phyloP scores from a whole-genome alignment of 2,888 invertebrate genomes.

The Axea sp. region DNA sequence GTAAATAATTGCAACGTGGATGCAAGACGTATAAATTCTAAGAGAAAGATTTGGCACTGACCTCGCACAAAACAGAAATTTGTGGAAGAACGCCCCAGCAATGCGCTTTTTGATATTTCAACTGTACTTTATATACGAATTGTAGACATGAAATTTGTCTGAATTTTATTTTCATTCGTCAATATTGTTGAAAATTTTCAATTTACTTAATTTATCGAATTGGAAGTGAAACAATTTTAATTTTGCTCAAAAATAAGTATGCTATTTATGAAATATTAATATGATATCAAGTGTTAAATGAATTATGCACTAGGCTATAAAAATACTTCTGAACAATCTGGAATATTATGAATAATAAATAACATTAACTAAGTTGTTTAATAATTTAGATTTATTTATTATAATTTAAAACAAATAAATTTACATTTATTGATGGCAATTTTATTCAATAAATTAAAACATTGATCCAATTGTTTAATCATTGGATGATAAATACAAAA shows the following conservation, averaged over 20 bases:
- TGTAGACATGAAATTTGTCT: conserved; percentile 6
- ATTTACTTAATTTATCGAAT: conserved; percentile 11
- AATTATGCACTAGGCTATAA: too few relatives aligned
- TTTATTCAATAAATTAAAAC: conserved; percentile 34
- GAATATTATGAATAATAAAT: too few relatives aligned
- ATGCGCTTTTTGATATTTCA: conserved; percentile 42
- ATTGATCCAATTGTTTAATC: conserved; percentile 31
- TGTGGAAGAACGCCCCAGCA: conserved; percentile 13
- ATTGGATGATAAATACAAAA: conserved; percentile 12
- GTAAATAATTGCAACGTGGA: conserved; percentile 15
- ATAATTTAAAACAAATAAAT: too few relatives aligned
- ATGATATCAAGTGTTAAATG: too few relatives aligned
- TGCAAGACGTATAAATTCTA: conserved; percentile 12
- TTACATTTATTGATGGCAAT: too few relatives aligned
- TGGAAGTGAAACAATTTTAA: conserved; percentile 13
- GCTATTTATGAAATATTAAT: conserved; percentile 6
- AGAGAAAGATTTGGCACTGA: conserved; percentile 23
- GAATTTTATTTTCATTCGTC: conserved; percentile 37
- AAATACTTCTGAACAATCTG: too few relatives aligned
- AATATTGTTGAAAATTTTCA: conserved; percentile 17
- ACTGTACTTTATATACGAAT: conserved; percentile 30
- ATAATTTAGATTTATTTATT: too few relatives aligned
- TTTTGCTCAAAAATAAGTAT: conserved; percentile 6
- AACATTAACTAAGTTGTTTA: too few relatives aligned
- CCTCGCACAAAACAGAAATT: conserved; percentile 12